Percentiles rank a stretch among this genome's conserved stretches.
phyloP scores from a whole-genome alignment of 2,113 vertebrate genomes.

The Melanerpes aurifrons region DNA sequence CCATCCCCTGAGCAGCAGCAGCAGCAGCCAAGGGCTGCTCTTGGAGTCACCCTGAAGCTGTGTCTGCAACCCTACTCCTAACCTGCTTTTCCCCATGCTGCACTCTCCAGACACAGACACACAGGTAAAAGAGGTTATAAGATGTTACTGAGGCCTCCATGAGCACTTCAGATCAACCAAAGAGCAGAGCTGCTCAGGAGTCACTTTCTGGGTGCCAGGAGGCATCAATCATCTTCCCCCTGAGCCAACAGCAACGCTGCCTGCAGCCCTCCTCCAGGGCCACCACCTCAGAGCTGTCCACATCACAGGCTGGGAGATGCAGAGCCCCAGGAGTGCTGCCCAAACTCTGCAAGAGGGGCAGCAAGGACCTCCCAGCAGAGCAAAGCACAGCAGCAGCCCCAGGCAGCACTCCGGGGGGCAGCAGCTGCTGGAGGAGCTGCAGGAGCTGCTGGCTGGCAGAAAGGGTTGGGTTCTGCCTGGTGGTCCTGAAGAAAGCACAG shows the following conservation, averaged over 20 bases:
- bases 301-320: background rate
- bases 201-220: background rate
- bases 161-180: background rate
- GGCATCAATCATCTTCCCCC: background rate
- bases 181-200: background rate
- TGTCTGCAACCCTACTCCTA: background rate
- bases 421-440: no score
- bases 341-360: background rate
- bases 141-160: background rate
- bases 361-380: background rate
- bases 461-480: no score
- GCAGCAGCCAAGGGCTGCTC: accelerated
- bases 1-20: no score
- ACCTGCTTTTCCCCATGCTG: background rate
- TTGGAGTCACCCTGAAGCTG: accelerated
- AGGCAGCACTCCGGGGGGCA: no score
- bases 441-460: no score
- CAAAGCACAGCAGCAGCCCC: background rate
- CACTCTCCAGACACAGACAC: background rate
- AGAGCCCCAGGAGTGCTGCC: background rate
- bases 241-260: background rate
- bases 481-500: background rate
- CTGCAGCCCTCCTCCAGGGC: background rate
- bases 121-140: background rate
- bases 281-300: accelerated